Evolutionary conservation across 2,797 vertebrate genomes (phyloP).

Genomic region (Antrozous pallidus): DNA sequence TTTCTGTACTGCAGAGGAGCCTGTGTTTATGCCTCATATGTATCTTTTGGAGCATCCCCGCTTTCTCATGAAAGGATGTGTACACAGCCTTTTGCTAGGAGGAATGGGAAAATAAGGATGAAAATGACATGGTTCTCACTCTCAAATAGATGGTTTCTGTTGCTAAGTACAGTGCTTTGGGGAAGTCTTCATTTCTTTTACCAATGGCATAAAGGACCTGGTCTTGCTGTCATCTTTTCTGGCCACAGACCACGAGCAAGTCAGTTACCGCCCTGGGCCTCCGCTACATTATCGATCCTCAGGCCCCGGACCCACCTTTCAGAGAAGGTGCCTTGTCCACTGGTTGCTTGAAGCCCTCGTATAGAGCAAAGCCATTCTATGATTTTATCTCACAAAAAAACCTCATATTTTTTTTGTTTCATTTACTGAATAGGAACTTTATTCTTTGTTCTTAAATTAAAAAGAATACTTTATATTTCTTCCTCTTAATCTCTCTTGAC

Average conservation of each 20-base stretch:
- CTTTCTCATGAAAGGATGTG: neutral
- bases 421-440: constrained; percentile 52
- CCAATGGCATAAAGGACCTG: neutral
- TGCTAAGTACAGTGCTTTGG: neutral
- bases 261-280: neutral
- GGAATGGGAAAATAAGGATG: neutral
- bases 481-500: constrained; percentile 41
- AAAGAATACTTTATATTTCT: constrained; percentile 51
- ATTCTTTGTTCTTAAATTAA: constrained; percentile 56
- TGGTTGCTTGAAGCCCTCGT: neutral
- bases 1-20: neutral
- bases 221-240: neutral
- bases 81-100: neutral
- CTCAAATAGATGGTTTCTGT: neutral
- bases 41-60: neutral
- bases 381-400: neutral
- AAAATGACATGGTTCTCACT: neutral
- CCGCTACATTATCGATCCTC: too few relatives aligned
- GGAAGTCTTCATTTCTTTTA: constrained; percentile 18
- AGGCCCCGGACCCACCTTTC: neutral
- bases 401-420: neutral
- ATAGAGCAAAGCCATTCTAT: neutral
- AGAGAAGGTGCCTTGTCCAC: neutral
- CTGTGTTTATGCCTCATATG: neutral
- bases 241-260: neutral